Conservation (phyloP, 2,113 vertebrate species). For the Trematomus loennbergii region DNA sequence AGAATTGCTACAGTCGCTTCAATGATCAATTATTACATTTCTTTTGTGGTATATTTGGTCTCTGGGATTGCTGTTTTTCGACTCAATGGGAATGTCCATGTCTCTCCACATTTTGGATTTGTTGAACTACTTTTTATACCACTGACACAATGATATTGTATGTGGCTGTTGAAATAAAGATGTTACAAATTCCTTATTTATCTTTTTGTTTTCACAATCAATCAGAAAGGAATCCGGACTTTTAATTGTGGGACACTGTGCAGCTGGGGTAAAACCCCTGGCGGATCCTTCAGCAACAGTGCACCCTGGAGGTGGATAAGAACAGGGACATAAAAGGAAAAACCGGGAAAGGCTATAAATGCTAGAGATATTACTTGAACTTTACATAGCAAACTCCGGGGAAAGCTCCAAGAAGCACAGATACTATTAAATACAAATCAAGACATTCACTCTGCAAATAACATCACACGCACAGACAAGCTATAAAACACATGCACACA, state of each 20-base stretch:
- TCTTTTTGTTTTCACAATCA: constrained; percentile 31
- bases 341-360: background rate
- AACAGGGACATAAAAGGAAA: constrained; percentile 36
- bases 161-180: constrained; percentile 11
- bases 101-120: constrained; percentile 14
- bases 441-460: constrained; percentile 24
- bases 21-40: constrained; percentile 33
- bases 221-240: constrained; percentile 17
- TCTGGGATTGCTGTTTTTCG: background rate
- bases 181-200: background rate
- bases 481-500: constrained; percentile 24
- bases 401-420: background rate
- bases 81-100: background rate
- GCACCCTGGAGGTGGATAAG: constrained; percentile 72
- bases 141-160: background rate
- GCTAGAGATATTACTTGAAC: constrained; percentile 11
- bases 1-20: constrained; percentile 55
- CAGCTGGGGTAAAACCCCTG: constrained; percentile 46
- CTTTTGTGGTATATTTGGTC: constrained; percentile 3
- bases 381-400: constrained; percentile 19
- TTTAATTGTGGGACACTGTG: constrained; percentile 37
- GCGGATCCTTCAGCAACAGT: constrained; percentile 73
- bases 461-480: constrained; percentile 12
- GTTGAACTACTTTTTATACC: constrained; percentile 5
- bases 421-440: constrained; percentile 23